These are phyloP conservation scores for Poecilia wingei DNA, from an alignment of 2,797 vertebrate species.

Conservation along the genomic window DNA sequence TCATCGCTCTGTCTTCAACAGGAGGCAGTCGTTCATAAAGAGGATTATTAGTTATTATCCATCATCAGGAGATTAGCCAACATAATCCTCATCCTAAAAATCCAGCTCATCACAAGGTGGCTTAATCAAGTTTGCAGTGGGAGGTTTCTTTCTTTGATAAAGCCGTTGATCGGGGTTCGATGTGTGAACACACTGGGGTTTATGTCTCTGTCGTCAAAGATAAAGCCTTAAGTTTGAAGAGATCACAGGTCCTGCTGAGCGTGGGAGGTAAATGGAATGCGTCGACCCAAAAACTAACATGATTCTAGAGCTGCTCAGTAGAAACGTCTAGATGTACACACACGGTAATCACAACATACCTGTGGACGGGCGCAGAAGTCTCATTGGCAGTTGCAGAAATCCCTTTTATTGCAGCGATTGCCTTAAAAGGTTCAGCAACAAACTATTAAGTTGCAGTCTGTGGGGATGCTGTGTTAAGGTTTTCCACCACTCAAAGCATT, in stretches of 20 bases:
- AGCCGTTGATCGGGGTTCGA: constrained; percentile 3
- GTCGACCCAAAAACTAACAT: background rate
- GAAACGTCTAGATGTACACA: background rate
- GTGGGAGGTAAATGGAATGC: background rate
- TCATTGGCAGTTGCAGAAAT: too few species aligned
- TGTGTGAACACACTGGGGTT: background rate
- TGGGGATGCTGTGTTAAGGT: background rate
- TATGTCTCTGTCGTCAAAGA: background rate
- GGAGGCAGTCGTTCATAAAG: constrained; percentile 46
- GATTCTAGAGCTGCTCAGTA: too few species aligned
- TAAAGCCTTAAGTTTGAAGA: background rate
- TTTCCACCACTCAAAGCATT: background rate
- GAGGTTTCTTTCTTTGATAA: constrained; percentile 11
- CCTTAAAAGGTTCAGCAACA: too few species aligned
- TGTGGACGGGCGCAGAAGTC: too few species aligned
- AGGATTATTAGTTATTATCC: constrained; percentile 70
- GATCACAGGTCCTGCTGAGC: background rate
- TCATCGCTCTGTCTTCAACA: constrained; percentile 4
- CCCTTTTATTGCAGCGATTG: background rate
- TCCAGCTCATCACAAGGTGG: constrained; percentile 53
- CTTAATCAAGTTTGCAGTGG: constrained; percentile 50
- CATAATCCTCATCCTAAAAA: constrained; percentile 60
- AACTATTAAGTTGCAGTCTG: background rate
- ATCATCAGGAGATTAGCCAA: constrained; percentile 61
- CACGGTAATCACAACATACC: too few species aligned